Conservation (phyloP, 2,797 vertebrate species). For the Chiloscyllium punctatum region DNA sequence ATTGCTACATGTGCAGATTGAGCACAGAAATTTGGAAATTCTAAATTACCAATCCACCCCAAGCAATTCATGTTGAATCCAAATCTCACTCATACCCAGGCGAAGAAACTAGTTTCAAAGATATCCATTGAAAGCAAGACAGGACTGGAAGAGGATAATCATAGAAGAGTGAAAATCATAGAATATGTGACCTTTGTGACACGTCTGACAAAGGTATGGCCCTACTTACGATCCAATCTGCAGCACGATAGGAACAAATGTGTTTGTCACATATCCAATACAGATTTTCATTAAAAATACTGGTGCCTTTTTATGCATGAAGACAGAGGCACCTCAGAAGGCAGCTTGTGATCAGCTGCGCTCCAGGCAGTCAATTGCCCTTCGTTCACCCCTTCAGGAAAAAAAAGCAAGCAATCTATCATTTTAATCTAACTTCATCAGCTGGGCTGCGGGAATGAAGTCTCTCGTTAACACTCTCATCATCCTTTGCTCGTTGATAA, state of each 20-base stretch:
- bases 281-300: conserved; percentile 31
- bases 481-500: conserved; percentile 46
- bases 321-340: not conserved
- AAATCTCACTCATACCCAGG: not conserved
- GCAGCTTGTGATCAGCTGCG: not conserved
- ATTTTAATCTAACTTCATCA: conserved; percentile 48
- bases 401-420: conserved; percentile 52
- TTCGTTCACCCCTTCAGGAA: conserved; percentile 48
- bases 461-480: conserved; percentile 46
- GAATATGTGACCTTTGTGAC: conserved; percentile 20
- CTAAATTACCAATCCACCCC: conserved; percentile 2
- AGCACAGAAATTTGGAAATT: not conserved
- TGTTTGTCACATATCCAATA: conserved; percentile 25
- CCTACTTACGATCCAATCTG: not conserved
- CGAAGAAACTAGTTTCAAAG: not conserved
- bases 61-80: not conserved
- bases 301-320: conserved; percentile 21
- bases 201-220: not conserved
- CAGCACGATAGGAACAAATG: not conserved
- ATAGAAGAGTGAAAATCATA: not conserved
- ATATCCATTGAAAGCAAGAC: not conserved
- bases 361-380: conserved; percentile 48
- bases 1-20: not conserved
- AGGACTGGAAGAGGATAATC: not conserved
- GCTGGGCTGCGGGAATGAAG: conserved; percentile 45